Evolutionary conservation across 2,888 invertebrate genomes (phyloP), one percentile per base, ranked within the genome.

Genomic region (Leptinotarsa tumamoca): DNA sequence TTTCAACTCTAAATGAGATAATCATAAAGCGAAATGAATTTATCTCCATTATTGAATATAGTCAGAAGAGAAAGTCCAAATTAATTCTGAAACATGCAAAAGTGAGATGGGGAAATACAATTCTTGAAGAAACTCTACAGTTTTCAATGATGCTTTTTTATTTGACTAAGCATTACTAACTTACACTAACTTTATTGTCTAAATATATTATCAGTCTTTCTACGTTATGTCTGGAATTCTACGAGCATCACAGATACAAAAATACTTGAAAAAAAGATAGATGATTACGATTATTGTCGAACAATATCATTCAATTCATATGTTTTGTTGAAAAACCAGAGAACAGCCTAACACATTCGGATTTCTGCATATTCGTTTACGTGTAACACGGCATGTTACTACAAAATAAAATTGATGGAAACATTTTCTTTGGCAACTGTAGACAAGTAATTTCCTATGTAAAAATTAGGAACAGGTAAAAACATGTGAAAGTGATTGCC

Each of bases 401-500:
- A 56, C 56, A 69, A 69, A 70, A 70, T 61, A 14, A 43, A 61
- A 17, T 72, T 72, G 72, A 56, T 77, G 74, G 69, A 74, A 77
- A 74, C 72, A 74, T 72, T 18, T 69, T 58, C 56, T 56, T 27
- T 58, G 66, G 70, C 56, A 70, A 66, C 66, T 51, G 61, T 58
- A 33, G 66, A 70, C 54, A 70, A 10, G 68, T 74, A 66, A 71
- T 66, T 63, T 63, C 73, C 52, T 76, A 71, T 72, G 49, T 73
- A 54, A 74, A 81, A 81, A 72, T 73, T 79, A 79, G 79, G 81
- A 79, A 81, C 79, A 81, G 79, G 78, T 80, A 82, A 79, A 79
- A 79, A 83, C 82, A 82, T 83, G 73, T 74, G 73, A 77, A 73
- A 78, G 75, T 82, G 82, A 84, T 85, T 84, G 85, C 85, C 84